Evolutionary conservation across 2,113 vertebrate species (phyloP).

Genomic region (Sapayoa aenigma): DNA sequence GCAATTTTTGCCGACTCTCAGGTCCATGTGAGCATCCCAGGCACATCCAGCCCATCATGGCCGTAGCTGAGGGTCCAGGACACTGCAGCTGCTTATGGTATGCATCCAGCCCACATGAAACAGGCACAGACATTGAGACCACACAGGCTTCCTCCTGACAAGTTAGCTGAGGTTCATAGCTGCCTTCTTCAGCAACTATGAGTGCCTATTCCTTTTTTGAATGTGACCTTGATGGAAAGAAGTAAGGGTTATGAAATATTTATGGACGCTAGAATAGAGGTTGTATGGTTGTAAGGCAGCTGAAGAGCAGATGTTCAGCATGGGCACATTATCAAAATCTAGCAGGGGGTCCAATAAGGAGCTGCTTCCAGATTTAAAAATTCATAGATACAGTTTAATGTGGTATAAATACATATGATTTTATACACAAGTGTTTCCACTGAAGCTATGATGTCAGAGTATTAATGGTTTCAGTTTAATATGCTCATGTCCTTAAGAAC

Average conservation of each 20-base stretch:
- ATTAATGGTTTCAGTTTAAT: neutral
- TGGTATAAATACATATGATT: neutral
- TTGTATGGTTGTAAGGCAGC: neutral
- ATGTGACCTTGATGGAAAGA: neutral
- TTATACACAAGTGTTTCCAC: neutral
- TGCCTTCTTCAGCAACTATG: neutral
- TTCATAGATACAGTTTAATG: neutral
- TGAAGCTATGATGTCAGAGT: neutral
- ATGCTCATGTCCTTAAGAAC: neutral
- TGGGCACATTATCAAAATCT: neutral
- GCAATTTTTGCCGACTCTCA: neutral
- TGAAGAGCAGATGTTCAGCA: neutral
- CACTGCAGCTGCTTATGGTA: neutral
- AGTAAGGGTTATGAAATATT: neutral
- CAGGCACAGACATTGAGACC: neutral
- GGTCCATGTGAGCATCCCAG: neutral
- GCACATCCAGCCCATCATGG: neutral
- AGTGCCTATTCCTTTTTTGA: neutral
- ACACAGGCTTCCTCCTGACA: neutral
- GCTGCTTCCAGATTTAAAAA: neutral
- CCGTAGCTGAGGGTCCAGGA: neutral
- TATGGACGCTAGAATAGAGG: neutral
- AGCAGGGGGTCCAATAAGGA: neutral
- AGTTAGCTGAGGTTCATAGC: neutral
- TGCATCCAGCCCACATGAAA: rapidly evolving